Evolutionary conservation across 2,888 invertebrate genomes (phyloP), one percentile per base, ranked within the genome.

Genomic region (Chymomyza procnemis): DNA sequence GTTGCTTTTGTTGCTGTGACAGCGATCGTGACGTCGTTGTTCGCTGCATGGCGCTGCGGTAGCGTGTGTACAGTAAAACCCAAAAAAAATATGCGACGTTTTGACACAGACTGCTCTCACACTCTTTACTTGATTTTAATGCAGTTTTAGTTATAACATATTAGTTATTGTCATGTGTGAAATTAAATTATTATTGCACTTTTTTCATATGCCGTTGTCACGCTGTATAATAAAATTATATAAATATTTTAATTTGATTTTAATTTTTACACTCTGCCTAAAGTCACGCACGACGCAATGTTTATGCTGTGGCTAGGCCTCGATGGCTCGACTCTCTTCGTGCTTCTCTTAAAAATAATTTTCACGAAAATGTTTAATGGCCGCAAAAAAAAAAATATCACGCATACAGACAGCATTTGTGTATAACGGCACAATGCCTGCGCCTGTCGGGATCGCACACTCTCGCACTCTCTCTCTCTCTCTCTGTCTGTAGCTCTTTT

Each of bases 151-250:
- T 67, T 69, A 67, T 55, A 71, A 67, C 71, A 71, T 71, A 48
- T 66, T 71, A 60, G 61, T 71, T 64, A 71, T 52, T 61, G 47
- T 63, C 63, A 69, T 67, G 66, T 52, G 56, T 66, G 73, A 69
- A 72, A 72, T 64, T 74, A 73, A 73, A 78, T 65, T 74, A 74
- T 77, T 69, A 73, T 69, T 78, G 78, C 81, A 80, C 78, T 78
- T 81, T 65, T 76, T 76, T 70, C n/a, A n/a, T n/a, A n/a, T n/a
- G 12, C 64, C 56, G 50, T 18, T 55, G 61, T 21, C 26, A 26
- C 26, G 19, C 62, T 56, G 69, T 34, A 62, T 22, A 30, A 50
- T 21, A 46, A 22, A 55, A 8, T 41, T n/a, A n/a, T 55, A 18
- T 12, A 54, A 21, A 61, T 14, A 63, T 75, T 68, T 64, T 58